Evolutionary conservation across 2,113 vertebrate species (phyloP).

Genomic region (Semnornis frantzii): DNA sequence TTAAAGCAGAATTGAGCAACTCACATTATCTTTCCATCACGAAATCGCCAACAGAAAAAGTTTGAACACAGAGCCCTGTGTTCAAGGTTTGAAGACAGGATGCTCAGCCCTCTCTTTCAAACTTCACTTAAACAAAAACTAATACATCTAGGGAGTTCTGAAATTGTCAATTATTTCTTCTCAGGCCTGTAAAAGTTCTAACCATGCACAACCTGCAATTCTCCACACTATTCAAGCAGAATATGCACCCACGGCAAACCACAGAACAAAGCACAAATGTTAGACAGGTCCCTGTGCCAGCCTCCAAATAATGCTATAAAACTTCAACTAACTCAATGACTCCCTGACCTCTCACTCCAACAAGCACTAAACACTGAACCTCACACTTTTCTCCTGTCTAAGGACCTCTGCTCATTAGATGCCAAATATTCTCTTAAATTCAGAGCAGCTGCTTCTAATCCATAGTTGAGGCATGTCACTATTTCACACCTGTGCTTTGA

Average conservation of each 20-base stretch:
- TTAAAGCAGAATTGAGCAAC: background rate
- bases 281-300: background rate
- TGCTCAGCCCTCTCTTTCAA: background rate
- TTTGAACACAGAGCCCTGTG: background rate
- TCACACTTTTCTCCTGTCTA: background rate
- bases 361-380: background rate
- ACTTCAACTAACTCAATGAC: rapidly evolving
- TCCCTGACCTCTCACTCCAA: background rate
- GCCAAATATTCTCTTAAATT: background rate
- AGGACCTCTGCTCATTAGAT: background rate
- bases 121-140: background rate
- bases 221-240: background rate
- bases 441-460: background rate
- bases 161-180: background rate
- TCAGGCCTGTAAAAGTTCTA: background rate
- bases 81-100: background rate
- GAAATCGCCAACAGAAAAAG: background rate
- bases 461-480: background rate
- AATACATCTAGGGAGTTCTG: background rate
- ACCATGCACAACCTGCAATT: background rate
- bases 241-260: background rate
- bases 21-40: background rate
- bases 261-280: background rate
- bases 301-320: background rate
- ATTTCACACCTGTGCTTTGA: background rate